Evolutionary conservation across 2,113 vertebrate species (phyloP).

Genomic region (Fregata magnificens): DNA sequence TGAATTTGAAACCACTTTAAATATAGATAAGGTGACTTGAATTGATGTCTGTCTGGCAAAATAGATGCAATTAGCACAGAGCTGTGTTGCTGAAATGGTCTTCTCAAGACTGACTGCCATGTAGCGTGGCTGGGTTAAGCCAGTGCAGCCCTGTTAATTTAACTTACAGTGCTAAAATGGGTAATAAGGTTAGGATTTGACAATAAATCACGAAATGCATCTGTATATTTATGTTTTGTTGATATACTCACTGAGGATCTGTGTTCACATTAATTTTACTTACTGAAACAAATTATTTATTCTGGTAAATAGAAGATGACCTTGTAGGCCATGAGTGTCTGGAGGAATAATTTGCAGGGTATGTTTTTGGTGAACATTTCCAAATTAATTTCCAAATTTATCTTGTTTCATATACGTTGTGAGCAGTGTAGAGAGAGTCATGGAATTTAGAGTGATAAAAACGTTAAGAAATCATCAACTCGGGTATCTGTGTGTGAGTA

Average conservation of each 20-base stretch:
- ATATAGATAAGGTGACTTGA: neutral
- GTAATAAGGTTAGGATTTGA: neutral
- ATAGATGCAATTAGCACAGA: neutral
- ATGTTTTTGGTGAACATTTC: neutral
- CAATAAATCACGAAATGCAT: neutral
- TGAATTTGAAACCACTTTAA: neutral
- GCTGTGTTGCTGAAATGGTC: neutral
- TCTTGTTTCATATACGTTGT: neutral
- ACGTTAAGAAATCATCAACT: neutral
- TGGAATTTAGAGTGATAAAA: neutral
- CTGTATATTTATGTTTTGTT: neutral
- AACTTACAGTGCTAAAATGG: neutral
- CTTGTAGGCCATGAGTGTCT: neutral
- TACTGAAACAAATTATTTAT: neutral
- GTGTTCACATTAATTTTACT: neutral
- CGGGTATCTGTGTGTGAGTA: neutral
- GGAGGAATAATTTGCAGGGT: neutral
- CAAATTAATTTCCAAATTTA: neutral
- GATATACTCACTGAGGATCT: neutral
- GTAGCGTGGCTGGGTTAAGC: neutral
- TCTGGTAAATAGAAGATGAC: neutral
- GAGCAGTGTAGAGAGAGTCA: rapidly evolving
- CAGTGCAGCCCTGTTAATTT: neutral
- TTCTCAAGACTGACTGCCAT: neutral
- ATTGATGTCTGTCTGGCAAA: neutral